phyloP scores from a whole-genome alignment of 2,113 vertebrate species.

The Salvelinus alpinus region DNA sequence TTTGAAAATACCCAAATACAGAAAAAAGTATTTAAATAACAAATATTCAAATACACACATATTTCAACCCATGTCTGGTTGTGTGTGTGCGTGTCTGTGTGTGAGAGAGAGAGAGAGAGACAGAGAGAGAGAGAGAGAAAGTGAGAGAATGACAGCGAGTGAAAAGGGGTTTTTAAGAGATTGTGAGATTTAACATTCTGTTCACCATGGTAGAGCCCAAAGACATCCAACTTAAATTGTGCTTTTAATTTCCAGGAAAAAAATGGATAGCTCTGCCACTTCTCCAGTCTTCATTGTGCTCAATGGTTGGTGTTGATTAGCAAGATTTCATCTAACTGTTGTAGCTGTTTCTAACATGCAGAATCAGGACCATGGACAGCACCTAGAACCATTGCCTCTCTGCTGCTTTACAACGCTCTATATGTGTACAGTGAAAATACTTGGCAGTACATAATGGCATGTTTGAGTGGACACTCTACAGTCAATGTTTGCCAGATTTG shows the following conservation, averaged over 20 bases:
- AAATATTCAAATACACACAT: too few species aligned
- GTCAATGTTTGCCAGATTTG: too few species aligned
- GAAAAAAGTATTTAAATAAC: too few species aligned
- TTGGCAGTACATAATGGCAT: background rate
- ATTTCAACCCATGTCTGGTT: too few species aligned
- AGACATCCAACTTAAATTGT: background rate
- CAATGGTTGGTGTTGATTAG: background rate
- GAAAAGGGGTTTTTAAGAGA: background rate
- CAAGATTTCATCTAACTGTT: background rate
- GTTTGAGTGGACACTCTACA: too few species aligned
- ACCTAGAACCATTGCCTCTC: background rate
- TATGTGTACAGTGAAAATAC: background rate
- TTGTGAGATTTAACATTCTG: background rate
- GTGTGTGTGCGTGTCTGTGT: background rate
- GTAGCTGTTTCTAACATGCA: background rate
- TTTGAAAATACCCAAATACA: too few species aligned
- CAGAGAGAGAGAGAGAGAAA: too few species aligned
- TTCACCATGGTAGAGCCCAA: background rate
- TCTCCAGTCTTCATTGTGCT: background rate
- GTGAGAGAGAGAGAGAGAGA: background rate
- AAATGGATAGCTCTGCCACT: background rate
- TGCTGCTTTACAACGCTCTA: background rate
- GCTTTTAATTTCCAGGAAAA: background rate
- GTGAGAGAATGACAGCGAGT: background rate
- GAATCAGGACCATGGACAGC: conserved; percentile 12